A percentile compares a stretch with the other conserved stretches of the same genome.
Evolutionary conservation across 2,113 vertebrate genomes (phyloP).

Genomic region (Craseonycteris thonglongyai): DNA sequence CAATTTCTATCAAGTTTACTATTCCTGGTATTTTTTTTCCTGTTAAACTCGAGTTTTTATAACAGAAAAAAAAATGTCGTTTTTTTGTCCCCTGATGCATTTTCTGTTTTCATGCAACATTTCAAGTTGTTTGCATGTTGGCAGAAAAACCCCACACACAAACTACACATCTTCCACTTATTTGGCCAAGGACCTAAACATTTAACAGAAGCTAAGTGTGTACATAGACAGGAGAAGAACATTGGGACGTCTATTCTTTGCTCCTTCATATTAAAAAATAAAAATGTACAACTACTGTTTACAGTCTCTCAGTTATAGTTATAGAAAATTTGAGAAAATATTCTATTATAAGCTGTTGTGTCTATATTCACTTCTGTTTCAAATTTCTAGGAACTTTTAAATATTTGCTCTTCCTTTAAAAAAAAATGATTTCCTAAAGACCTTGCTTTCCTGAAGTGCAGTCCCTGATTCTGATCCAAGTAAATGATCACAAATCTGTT

Average conservation of each 20-base stretch:
- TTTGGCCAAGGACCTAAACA: background rate
- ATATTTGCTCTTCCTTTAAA: background rate
- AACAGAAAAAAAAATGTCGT: background rate
- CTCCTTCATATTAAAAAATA: background rate
- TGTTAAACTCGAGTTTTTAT: background rate
- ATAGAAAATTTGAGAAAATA: background rate
- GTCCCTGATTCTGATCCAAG: background rate
- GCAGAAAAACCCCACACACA: background rate
- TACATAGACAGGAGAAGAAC: background rate
- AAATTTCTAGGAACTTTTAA: background rate
- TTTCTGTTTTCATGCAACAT: background rate
- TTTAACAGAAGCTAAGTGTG: background rate
- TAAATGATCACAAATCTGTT: background rate
- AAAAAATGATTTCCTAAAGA: background rate
- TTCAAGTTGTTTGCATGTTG: background rate
- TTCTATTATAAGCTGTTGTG: background rate
- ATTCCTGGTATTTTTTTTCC: background rate
- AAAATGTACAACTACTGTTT: background rate
- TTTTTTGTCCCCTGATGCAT: background rate
- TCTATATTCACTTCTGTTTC: background rate
- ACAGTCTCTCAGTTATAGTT: background rate
- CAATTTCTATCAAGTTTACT: background rate
- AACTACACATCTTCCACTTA: background rate
- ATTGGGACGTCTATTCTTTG: background rate
- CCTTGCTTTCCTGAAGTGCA: background rate